Evolutionary conservation across 2,888 invertebrate genomes (phyloP).

Genomic region (Diplazon laetatorius): DNA sequence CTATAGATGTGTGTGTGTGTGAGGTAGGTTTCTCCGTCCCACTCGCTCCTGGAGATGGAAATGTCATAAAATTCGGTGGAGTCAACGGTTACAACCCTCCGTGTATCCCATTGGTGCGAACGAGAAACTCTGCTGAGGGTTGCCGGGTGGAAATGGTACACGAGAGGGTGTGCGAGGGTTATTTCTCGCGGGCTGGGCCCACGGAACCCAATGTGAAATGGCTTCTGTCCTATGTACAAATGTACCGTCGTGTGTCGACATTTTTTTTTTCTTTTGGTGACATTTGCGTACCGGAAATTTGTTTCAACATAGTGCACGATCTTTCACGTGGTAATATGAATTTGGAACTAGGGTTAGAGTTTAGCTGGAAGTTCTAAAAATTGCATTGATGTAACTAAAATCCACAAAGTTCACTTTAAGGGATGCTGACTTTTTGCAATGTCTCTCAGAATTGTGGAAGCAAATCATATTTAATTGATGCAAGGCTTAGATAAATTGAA

Average conservation of each 20-base stretch:
- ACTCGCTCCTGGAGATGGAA: constrained; percentile 74
- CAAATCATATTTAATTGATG: too few species aligned
- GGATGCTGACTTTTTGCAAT: too few species aligned
- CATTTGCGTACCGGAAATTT: too few species aligned
- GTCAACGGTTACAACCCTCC: constrained; percentile 74
- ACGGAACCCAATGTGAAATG: constrained; percentile 26
- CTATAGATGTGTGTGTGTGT: constrained; percentile 29
- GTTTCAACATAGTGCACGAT: too few species aligned
- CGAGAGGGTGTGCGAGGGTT: constrained; percentile 47
- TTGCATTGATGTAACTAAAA: too few species aligned
- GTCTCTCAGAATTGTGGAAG: too few species aligned
- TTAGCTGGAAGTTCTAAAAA: too few species aligned
- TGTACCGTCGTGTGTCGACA: background rate
- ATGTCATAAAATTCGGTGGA: constrained; percentile 73
- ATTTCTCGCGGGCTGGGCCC: constrained; percentile 42
- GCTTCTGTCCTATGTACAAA: constrained; percentile 24
- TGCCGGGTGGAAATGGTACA: constrained; percentile 57
- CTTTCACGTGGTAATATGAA: too few species aligned
- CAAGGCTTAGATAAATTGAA: too few species aligned
- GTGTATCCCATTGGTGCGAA: constrained; percentile 63
- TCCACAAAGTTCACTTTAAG: too few species aligned
- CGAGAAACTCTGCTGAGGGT: constrained; percentile 48
- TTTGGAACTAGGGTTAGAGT: too few species aligned
- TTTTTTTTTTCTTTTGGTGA: constrained; percentile 25
- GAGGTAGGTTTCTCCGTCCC: constrained; percentile 62